A percentile compares a stretch with the other conserved stretches of the same genome.
Evolutionary conservation across 2,888 invertebrate genomes (phyloP).

Genomic region (Eutolmus rufibarbis): DNA sequence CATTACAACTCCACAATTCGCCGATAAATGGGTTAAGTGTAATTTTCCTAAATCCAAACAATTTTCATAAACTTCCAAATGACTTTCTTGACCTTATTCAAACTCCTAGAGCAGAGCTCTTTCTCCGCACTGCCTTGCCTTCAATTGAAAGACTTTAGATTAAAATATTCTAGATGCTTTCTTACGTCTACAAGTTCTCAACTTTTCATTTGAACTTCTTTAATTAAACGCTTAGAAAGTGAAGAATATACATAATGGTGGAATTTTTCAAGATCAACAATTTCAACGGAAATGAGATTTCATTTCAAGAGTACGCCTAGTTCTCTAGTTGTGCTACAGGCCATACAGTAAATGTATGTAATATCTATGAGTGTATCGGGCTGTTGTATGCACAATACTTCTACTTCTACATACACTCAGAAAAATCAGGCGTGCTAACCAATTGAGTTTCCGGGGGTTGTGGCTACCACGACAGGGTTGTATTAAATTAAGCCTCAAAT

Average conservation of each 20-base stretch:
- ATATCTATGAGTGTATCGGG: no score
- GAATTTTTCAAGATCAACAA: neutral
- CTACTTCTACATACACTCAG: no score
- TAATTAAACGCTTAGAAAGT: slow-evolving; percentile 23
- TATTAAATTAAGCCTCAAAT: no score
- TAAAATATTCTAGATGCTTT: slow-evolving; percentile 16
- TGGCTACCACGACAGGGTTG: no score
- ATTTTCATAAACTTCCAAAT: slow-evolving; percentile 6
- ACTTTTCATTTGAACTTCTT: slow-evolving; percentile 27
- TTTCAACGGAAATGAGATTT: neutral
- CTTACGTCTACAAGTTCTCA: neutral
- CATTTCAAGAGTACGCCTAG: neutral
- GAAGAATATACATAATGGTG: neutral
- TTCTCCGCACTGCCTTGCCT: neutral
- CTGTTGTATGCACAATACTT: neutral
- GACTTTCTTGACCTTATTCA: slow-evolving; percentile 25
- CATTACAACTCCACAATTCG: slow-evolving; percentile 4
- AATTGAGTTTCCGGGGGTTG: no score
- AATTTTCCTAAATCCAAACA: slow-evolving; percentile 12
- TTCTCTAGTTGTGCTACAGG: neutral
- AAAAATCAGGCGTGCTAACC: no score
- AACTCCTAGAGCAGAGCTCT: neutral
- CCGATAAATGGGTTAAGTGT: neutral
- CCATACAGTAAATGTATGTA: no score
- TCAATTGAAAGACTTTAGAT: slow-evolving; percentile 24